phyloP scores from a whole-genome alignment of 2,888 invertebrate genomes.

The Eupithecia subumbrata region DNA sequence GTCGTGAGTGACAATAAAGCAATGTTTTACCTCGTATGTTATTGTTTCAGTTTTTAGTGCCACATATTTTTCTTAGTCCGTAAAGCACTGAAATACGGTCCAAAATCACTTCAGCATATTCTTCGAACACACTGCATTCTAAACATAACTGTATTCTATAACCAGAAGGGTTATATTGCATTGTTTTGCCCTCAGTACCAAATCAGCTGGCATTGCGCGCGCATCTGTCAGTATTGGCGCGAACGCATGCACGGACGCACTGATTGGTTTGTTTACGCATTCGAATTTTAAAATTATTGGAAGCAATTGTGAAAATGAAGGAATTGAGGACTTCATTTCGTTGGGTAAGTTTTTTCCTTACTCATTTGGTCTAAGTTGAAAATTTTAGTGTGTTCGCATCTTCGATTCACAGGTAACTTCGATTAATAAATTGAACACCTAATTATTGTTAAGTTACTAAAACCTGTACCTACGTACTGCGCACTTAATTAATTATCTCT shows the following conservation, averaged over 20 bases:
- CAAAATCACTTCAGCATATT: neutral
- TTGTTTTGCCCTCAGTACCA: slow-evolving; percentile 44
- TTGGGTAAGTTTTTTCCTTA: slow-evolving; percentile 19
- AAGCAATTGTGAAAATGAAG: slow-evolving; percentile 11
- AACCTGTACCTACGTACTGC: neutral
- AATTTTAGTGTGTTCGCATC: neutral
- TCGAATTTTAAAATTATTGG: slow-evolving; percentile 42
- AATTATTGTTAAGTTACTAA: neutral
- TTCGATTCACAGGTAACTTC: neutral
- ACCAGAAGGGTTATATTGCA: slow-evolving; percentile 46
- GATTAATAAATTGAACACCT: neutral
- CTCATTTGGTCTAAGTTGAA: neutral
- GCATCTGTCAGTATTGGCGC: slow-evolving; percentile 71
- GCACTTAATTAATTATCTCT: neutral
- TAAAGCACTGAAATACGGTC: neutral
- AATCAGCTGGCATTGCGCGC: slow-evolving; percentile 68
- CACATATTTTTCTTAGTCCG: neutral
- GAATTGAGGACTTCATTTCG: neutral
- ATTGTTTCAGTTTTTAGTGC: slow-evolving; percentile 1
- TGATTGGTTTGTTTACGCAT: slow-evolving; percentile 49
- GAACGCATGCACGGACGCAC: slow-evolving; percentile 54
- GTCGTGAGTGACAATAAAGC: too few species aligned
- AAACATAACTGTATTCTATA: slow-evolving; percentile 19
- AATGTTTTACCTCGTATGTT: neutral
- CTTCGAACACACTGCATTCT: neutral